Percentiles rank a stretch among this genome's conserved stretches.
Evolutionary conservation across 2,888 invertebrate genomes (phyloP).

Genomic region (Nephrotoma appendiculata): DNA sequence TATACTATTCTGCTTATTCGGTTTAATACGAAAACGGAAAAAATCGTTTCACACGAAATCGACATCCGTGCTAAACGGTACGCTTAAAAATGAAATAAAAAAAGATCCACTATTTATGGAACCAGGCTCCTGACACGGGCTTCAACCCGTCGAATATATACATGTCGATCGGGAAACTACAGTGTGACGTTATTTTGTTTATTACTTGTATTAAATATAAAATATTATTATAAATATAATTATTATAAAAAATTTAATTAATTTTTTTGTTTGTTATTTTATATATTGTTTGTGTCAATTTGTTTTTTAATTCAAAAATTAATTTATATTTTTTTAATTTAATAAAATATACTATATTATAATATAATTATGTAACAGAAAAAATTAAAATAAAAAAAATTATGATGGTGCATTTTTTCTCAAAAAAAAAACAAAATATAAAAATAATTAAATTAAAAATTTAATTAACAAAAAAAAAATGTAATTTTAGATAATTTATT

Average conservation of each 20-base stretch:
- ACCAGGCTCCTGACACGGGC: conserved; percentile 73
- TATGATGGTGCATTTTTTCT: neutral
- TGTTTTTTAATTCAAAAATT: neutral
- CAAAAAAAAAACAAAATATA: neutral
- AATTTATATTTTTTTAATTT: neutral
- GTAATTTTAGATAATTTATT: neutral
- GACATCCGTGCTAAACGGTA: conserved; percentile 28
- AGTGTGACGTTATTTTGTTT: conserved; percentile 46
- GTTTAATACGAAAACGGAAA: conserved; percentile 41
- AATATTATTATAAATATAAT: neutral
- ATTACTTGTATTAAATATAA: neutral
- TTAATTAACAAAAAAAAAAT: neutral
- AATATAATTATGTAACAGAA: neutral
- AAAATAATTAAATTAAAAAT: neutral
- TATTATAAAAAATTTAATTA: neutral
- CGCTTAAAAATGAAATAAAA: conserved; percentile 47
- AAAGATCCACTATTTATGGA: conserved; percentile 32
- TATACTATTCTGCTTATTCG: conserved; percentile 41
- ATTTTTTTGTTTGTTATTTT: neutral
- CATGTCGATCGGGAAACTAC: conserved; percentile 88
- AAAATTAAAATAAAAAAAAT: neutral
- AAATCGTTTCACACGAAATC: conserved; percentile 21
- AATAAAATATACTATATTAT: neutral
- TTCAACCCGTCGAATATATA: conserved; percentile 82
- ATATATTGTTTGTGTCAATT: neutral